Conservation (phyloP, 2,888 invertebrate genomes). For the Acanthosepion esculentum region DNA sequence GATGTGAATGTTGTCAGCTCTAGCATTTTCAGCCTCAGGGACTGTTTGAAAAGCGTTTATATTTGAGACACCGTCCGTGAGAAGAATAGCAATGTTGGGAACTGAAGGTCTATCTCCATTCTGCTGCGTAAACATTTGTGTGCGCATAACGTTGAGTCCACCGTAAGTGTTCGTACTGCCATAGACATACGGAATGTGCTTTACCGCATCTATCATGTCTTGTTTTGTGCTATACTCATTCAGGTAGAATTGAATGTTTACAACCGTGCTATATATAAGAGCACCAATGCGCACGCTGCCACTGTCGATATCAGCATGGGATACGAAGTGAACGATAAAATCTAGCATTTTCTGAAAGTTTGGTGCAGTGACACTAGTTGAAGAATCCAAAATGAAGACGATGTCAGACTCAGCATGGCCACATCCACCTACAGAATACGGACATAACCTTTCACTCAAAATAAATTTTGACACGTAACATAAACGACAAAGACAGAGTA, state of each 20-base stretch:
- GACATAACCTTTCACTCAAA: slow-evolving; percentile 36
- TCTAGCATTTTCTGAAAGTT: slow-evolving; percentile 62
- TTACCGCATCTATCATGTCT: slow-evolving; percentile 60
- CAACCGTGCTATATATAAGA: slow-evolving; percentile 58
- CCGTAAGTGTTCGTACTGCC: slow-evolving; percentile 71
- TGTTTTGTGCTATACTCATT: slow-evolving; percentile 54
- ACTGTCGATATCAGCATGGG: slow-evolving; percentile 56
- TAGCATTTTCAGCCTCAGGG: slow-evolving; percentile 61
- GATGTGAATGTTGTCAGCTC: slow-evolving; percentile 52
- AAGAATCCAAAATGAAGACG: slow-evolving; percentile 68
- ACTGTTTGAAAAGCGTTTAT: slow-evolving; percentile 65
- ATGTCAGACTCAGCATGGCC: slow-evolving; percentile 59
- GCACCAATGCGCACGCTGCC: slow-evolving; percentile 60
- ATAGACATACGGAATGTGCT: slow-evolving; percentile 61
- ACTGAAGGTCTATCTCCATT: slow-evolving; percentile 68
- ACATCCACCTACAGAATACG: slow-evolving; percentile 48
- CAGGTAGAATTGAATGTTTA: slow-evolving; percentile 57
- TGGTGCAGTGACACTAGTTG: slow-evolving; percentile 64
- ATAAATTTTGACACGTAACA: neutral
- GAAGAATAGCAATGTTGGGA: slow-evolving; percentile 66
- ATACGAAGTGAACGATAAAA: slow-evolving; percentile 60
- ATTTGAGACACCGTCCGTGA: slow-evolving; percentile 73
- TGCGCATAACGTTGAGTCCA: neutral
- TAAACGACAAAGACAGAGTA: neutral
- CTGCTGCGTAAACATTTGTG: slow-evolving; percentile 1